Evolutionary conservation across 2,888 invertebrate genomes (phyloP), one percentile per base, ranked within the genome.

Genomic region (Oscheius onirici): DNA sequence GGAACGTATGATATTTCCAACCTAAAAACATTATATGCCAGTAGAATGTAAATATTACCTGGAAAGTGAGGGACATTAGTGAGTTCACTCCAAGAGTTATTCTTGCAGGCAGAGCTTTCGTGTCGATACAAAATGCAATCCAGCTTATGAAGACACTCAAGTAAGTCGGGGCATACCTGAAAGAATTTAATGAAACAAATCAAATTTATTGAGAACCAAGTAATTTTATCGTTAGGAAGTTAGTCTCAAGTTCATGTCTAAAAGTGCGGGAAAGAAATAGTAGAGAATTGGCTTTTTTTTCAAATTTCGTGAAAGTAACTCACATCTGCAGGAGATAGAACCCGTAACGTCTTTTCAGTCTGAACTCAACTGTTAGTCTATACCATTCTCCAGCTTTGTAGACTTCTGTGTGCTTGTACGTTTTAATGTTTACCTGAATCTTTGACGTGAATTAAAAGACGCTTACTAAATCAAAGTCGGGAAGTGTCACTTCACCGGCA

Each of bases 311-410:
- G 3, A 20, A 1, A 40, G 2, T 15, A 1, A 61, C 34, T 34
- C 8, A 34, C 17, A 83, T 79, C 74, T 84, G 84, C 6, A 85
- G 67, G 44, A 86, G 75, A 71, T 86, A 86, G 71, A 81, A 85
- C 1, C 84, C 81, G 63, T 85, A 86, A 22, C 79, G 76, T 15
- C 86, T 69, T 8, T 75, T 77, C 71, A 86, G 86, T 17, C 76
- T 74, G 46, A 86, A 74, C 63, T 84, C 85, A 13, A 84, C 78
- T 11, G 82, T 82, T 55, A 86, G 67, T 10, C 86, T 74, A 57
- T 86, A 85, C 86, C 86, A 86, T 71, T 86, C 80, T 2, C 86
- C 86, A 3, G 86, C 85, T 63, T 86, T 79, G 44, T 79, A 79
- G 6, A 69, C 71, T 75, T 84, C 84, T 13, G 78, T 81, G 69